phyloP scores from a whole-genome alignment of 2,888 invertebrate species.

The Pteria penguin region DNA sequence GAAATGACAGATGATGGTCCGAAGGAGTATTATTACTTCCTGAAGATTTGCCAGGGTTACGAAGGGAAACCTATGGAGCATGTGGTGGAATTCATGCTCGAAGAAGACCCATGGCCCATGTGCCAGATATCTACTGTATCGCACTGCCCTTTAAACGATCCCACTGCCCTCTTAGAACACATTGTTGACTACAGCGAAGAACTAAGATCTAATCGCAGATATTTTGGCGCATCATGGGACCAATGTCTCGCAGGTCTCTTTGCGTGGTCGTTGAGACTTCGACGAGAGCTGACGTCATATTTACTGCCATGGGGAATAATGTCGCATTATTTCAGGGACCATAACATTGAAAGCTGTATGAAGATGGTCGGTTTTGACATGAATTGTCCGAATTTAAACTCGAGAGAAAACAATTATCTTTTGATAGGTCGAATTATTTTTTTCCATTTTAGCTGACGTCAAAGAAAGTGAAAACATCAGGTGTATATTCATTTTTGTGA shows the following conservation, averaged over 20 bases:
- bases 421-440: slow-evolving; percentile 15
- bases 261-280: slow-evolving; percentile 57
- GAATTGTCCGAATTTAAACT: neutral
- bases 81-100: slow-evolving; percentile 62
- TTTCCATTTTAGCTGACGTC: slow-evolving; percentile 17
- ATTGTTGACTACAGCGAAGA: slow-evolving; percentile 40
- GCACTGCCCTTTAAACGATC: slow-evolving; percentile 48
- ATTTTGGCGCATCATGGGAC: slow-evolving; percentile 59
- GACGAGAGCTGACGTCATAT: slow-evolving; percentile 53
- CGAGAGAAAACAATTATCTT: no score
- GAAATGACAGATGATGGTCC: slow-evolving; percentile 35
- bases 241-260: slow-evolving; percentile 60
- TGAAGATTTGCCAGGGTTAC: slow-evolving; percentile 54
- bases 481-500: slow-evolving; percentile 33
- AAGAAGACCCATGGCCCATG: slow-evolving; percentile 64
- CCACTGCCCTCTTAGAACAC: slow-evolving; percentile 39
- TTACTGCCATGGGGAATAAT: slow-evolving; percentile 60
- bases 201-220: slow-evolving; percentile 48
- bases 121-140: slow-evolving; percentile 57
- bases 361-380: slow-evolving; percentile 63
- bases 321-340: slow-evolving; percentile 58
- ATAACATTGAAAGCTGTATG: slow-evolving; percentile 58
- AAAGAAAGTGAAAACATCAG: slow-evolving; percentile 38
- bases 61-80: slow-evolving; percentile 56
- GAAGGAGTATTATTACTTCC: slow-evolving; percentile 45